phyloP scores from a whole-genome alignment of 1,140 invertebrate species.

The Drosophila varians region DNA sequence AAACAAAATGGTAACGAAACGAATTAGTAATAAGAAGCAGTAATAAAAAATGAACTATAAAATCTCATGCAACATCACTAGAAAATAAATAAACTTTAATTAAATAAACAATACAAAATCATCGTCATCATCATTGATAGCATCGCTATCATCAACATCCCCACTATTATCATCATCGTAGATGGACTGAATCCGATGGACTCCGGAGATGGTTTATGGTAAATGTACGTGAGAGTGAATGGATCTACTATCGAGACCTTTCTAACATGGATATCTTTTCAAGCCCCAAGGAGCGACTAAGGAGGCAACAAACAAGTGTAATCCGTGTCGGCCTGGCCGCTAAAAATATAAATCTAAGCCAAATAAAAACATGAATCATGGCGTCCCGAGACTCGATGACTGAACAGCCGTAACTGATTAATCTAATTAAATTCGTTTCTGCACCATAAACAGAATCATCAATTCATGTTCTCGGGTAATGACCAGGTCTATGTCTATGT shows the following conservation, averaged over 20 bases:
- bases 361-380: constrained; percentile 55
- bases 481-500: constrained; percentile 29
- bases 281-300: constrained; percentile 12
- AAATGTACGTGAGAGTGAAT: constrained; percentile 47
- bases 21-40: constrained; percentile 82
- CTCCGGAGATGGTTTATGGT: constrained; percentile 18
- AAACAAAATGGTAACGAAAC: constrained; percentile 56
- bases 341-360: constrained; percentile 43
- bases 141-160: constrained; percentile 18
- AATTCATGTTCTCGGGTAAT: constrained; percentile 65
- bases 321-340: constrained; percentile 27
- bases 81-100: constrained; percentile 69
- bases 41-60: constrained; percentile 83
- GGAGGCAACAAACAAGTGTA: constrained; percentile 27
- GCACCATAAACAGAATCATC: constrained; percentile 78
- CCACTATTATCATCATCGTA: constrained; percentile 14
- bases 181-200: constrained; percentile 6
- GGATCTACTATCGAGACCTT: constrained; percentile 43
- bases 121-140: constrained; percentile 37
- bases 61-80: constrained; percentile 83
- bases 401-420: constrained; percentile 77
- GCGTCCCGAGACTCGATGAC: constrained; percentile 36
- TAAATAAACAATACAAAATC: constrained; percentile 73
- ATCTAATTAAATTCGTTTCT: constrained; percentile 78
- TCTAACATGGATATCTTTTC: constrained; percentile 50